Evolutionary conservation across 2,797 vertebrate species (phyloP).

Genomic region (Hafferia zeledoni): DNA sequence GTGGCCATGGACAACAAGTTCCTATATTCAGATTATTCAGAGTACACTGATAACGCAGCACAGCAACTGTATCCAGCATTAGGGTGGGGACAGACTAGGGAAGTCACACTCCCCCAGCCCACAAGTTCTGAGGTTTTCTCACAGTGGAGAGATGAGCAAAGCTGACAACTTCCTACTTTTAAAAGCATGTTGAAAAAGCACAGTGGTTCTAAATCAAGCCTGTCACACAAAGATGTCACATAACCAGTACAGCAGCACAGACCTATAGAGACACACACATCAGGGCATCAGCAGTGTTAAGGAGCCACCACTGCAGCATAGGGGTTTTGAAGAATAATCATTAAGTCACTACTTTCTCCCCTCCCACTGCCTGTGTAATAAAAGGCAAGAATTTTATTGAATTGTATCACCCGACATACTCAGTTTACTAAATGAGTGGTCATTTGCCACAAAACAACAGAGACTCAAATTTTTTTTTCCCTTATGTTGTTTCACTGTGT

Average conservation of each 20-base stretch:
- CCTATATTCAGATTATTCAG: background rate
- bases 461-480: background rate
- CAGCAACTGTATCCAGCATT: background rate
- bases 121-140: background rate
- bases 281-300: background rate
- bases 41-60: background rate
- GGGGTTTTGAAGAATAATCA: background rate
- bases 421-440: background rate
- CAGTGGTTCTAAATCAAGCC: background rate
- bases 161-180: background rate
- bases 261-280: rapidly evolving
- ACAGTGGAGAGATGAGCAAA: background rate
- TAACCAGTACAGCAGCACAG: background rate
- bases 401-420: background rate
- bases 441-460: background rate
- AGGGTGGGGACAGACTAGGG: rapidly evolving
- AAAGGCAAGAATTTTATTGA: background rate
- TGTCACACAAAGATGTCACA: background rate
- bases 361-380: background rate
- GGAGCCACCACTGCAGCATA: background rate
- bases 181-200: background rate
- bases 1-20: rapidly evolving
- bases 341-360: background rate
- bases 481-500: background rate
- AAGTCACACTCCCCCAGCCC: background rate